Evolutionary conservation across 1,140 invertebrate genomes (phyloP), one percentile per base, ranked within the genome.

Genomic region (Cryptotermes secundus): DNA sequence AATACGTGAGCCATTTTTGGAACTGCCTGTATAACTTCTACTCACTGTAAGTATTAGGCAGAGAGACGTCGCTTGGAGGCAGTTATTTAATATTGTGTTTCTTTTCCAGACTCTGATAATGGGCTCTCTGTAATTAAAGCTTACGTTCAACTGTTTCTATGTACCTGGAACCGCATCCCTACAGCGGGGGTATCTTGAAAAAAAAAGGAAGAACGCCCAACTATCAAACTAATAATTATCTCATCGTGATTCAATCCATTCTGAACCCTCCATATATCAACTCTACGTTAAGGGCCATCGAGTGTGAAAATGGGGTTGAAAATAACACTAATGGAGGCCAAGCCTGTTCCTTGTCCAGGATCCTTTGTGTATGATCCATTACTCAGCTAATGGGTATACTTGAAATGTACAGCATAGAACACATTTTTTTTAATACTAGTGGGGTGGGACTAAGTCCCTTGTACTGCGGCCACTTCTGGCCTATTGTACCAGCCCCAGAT

Each of bases 271-370:
- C 26, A 31, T 72, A 72, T 3, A 10, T 31, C n/a, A 72, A 6
- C 26, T 72, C 59, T 14, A 12, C 2, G 59, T 26, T 31, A 31
- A 10, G 4, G 31, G 3, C 26, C 59, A 6, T 72, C 59, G 26
- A 72, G 59, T 72, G 59, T 72, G 59, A 72, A 72, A 72, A 72
- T 6, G 59, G 59, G 59, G 59, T 72, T 72, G 59, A 72, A 72
- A 72, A 1, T 72, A 72, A 72, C 26, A 72, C 31, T 72, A 72
- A n/a, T 31, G 26, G 26, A 31, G 10, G 26, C 26, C 9, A 12
- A n/a, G 16, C 4, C 2, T 72, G 19, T n/a, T n/a, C 6, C 59
- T 72, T 72, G 59, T 4, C 26, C 10, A n/a, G 0, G 26, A n/a
- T 72, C 26, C 7, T 72, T n/a, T 4, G 2, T 9, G 1, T 72